A percentile compares a stretch with the other conserved stretches of the same genome.
Evolutionary conservation across 2,113 vertebrate genomes (phyloP).

Genomic region (Enhydra lutris): DNA sequence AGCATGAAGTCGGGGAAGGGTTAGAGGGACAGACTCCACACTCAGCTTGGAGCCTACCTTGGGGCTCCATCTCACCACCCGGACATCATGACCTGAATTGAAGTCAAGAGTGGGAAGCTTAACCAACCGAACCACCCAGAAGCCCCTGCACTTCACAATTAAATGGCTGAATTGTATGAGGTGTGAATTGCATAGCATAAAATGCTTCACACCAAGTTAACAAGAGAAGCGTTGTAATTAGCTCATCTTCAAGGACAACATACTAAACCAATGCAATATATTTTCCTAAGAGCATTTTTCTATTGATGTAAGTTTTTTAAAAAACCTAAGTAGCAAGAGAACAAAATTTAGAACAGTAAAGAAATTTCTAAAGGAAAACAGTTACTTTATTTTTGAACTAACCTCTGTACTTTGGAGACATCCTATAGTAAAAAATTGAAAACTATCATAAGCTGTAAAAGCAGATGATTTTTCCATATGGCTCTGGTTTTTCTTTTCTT

Average conservation of each 20-base stretch:
- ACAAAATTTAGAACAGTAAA: background rate
- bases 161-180: background rate
- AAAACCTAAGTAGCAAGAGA: background rate
- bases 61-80: background rate
- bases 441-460: constrained; percentile 11
- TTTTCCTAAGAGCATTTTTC: background rate
- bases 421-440: background rate
- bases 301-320: background rate
- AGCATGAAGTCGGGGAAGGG: no score
- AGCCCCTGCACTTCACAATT: background rate
- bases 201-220: background rate
- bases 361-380: constrained; percentile 52
- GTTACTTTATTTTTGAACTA: background rate
- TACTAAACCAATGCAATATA: background rate
- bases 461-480: background rate
- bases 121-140: background rate
- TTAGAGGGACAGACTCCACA: background rate
- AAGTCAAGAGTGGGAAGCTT: background rate
- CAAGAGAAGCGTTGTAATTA: background rate
- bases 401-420: constrained; percentile 72
- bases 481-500: background rate
- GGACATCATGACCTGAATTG: background rate
- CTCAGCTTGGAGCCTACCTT: background rate
- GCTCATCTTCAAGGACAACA: background rate
- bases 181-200: background rate